Evolutionary conservation across 1,140 invertebrate species (phyloP).

Genomic region (Campodea augens): DNA sequence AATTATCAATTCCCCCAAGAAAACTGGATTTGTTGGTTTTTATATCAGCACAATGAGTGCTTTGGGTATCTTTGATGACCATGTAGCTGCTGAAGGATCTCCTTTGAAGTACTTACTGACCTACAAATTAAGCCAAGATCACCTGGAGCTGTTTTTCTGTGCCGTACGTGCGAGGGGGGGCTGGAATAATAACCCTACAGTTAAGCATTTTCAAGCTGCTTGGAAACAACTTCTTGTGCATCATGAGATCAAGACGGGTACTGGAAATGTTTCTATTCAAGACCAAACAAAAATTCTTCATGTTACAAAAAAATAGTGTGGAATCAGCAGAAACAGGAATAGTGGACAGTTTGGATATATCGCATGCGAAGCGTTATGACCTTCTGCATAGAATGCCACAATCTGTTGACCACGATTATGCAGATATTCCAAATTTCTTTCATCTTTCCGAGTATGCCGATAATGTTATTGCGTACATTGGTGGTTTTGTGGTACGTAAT

Average conservation of each 20-base stretch:
- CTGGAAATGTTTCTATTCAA: neutral
- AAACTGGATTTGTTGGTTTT: too few species aligned
- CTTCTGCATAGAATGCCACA: neutral
- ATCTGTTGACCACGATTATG: neutral
- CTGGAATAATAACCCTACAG: too few species aligned
- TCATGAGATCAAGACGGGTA: neutral
- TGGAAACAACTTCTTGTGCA: neutral
- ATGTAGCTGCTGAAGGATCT: too few species aligned
- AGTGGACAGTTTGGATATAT: neutral
- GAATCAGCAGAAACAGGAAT: neutral
- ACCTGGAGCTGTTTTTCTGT: too few species aligned
- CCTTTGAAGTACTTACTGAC: too few species aligned
- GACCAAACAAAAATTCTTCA: neutral
- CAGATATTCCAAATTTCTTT: neutral
- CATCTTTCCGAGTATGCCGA: too few species aligned
- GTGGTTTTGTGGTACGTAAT: too few species aligned
- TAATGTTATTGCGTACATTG: too few species aligned
- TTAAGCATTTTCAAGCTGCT: slow-evolving; percentile 17
- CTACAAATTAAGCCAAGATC: too few species aligned
- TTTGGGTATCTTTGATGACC: too few species aligned
- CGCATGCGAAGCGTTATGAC: neutral
- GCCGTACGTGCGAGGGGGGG: slow-evolving; percentile 17
- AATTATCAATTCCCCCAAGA: too few species aligned
- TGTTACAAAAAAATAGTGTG: neutral
- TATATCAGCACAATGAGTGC: too few species aligned